A percentile compares a stretch with the other conserved stretches of the same genome.
phyloP scores from a whole-genome alignment of 2,888 invertebrate species.

The Pyrocoelia pectoralis region DNA sequence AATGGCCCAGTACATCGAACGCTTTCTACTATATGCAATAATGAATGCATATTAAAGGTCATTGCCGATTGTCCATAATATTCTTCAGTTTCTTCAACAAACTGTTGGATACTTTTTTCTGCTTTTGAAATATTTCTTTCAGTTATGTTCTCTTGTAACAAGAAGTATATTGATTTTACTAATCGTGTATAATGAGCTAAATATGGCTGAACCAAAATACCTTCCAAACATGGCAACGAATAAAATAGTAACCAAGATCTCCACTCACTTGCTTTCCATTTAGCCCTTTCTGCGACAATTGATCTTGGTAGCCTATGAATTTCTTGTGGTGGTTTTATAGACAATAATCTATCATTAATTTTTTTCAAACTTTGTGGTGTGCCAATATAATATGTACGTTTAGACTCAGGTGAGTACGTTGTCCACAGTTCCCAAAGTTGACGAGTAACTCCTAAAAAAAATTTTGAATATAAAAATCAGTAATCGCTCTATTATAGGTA shows the following conservation, averaged over 20 bases:
- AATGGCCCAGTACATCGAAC: no score
- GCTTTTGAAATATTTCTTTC: no score
- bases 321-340: not conserved
- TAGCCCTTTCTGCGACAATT: not conserved
- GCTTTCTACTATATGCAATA: no score
- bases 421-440: not conserved
- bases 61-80: no score
- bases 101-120: no score
- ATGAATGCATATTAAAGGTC: no score
- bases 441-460: not conserved
- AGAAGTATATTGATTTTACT: not conserved
- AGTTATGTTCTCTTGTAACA: not conserved
- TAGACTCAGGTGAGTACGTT: not conserved
- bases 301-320: not conserved
- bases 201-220: no score
- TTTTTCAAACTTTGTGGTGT: not conserved
- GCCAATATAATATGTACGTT: not conserved
- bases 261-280: not conserved
- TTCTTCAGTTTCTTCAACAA: no score
- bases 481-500: not conserved
- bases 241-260: not conserved
- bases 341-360: not conserved
- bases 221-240: not conserved
- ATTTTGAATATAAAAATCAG: not conserved
- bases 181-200: no score